A percentile compares a stretch with the other conserved stretches of the same genome.
Evolutionary conservation across 2,113 vertebrate species (phyloP).

Genomic region (Gnathonemus longibarbis): DNA sequence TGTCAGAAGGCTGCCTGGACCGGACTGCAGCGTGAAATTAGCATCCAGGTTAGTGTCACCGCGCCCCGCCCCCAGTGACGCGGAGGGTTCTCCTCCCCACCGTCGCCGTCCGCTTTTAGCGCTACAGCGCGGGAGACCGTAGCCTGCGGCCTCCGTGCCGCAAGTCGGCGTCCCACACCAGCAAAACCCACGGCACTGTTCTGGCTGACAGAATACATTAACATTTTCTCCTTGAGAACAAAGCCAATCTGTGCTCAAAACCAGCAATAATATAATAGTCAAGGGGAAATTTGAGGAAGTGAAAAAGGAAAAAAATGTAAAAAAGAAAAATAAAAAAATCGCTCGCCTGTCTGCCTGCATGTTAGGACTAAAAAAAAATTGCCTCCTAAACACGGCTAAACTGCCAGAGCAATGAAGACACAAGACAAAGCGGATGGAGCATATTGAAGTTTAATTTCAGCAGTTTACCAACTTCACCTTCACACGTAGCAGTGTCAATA

Average conservation of each 20-base stretch:
- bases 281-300: not conserved
- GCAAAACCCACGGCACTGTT: not conserved
- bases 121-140: not conserved
- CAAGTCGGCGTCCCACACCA: not conserved
- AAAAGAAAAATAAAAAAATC: not conserved
- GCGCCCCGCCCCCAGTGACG: not conserved
- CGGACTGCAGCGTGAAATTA: too few species aligned
- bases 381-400: not conserved
- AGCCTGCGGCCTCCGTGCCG: not conserved
- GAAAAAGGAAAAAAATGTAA: not conserved
- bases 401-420: constrained; percentile 1
- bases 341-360: not conserved
- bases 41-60: too few species aligned
- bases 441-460: constrained; percentile 19
- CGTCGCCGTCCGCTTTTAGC: not conserved
- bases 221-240: constrained; percentile 8
- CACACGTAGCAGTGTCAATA: constrained; percentile 49
- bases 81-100: not conserved
- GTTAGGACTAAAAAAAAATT: not conserved
- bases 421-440: not conserved
- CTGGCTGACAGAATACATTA: not conserved
- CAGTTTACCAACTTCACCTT: constrained; percentile 19
- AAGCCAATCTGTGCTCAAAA: not conserved
- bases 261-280: not conserved
- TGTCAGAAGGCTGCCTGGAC: too few species aligned